Evolutionary conservation across 2,888 invertebrate genomes (phyloP).

Genomic region (Euproctis similis): DNA sequence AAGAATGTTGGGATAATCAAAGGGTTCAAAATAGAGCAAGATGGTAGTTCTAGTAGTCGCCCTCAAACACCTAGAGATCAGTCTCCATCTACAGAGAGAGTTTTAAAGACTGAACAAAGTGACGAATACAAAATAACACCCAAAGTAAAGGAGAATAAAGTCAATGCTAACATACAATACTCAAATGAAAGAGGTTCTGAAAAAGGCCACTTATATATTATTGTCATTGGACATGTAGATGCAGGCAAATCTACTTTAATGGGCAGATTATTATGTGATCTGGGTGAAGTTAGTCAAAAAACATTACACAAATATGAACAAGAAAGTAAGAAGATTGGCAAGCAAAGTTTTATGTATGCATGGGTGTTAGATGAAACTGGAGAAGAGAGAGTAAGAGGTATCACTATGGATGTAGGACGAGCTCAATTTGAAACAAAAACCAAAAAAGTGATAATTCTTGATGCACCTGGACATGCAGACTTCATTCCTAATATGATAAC

Average conservation of each 20-base stretch:
- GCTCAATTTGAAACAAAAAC: conserved; percentile 92
- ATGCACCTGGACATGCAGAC: conserved; percentile 99
- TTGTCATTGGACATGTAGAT: conserved; percentile 97
- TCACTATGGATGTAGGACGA: conserved; percentile 98
- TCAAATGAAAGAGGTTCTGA: conserved; percentile 84
- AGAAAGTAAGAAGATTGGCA: conserved; percentile 97
- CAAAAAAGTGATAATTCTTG: conserved; percentile 89
- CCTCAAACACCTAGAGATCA: conserved; percentile 79
- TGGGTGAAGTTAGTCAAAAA: conserved; percentile 91
- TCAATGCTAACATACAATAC: conserved; percentile 78
- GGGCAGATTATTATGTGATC: conserved; percentile 92
- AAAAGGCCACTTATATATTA: conserved; percentile 92
- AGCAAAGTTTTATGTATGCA: conserved; percentile 98
- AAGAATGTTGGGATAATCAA: conserved; percentile 59
- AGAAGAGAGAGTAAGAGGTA: conserved; percentile 96
- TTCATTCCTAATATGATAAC: conserved; percentile 99
- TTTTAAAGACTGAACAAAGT: conserved; percentile 42
- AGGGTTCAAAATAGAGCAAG: conserved; percentile 74
- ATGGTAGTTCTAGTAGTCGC: conserved; percentile 35
- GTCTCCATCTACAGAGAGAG: conserved; percentile 80
- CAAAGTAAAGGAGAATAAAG: conserved; percentile 71
- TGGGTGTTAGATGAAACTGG: conserved; percentile 99
- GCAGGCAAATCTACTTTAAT: conserved; percentile 98
- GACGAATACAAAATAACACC: conserved; percentile 57
- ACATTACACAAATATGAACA: conserved; percentile 97